These are phyloP conservation scores for Cecidostiba fungosa DNA, from an alignment of 2,888 invertebrate species.

Conservation along the genomic window DNA sequence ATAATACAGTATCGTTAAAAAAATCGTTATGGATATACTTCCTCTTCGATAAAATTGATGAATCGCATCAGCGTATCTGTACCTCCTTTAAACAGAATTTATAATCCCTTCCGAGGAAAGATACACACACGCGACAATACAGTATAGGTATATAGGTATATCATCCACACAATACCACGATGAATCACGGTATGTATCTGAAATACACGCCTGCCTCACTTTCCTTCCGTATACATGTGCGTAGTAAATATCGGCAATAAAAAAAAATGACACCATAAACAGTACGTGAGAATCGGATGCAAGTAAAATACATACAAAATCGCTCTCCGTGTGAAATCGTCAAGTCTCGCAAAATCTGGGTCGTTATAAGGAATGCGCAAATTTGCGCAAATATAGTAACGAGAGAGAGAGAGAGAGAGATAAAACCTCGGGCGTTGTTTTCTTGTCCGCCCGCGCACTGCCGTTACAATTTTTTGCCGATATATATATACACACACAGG, in stretches of 20 bases:
- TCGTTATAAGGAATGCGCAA: neutral
- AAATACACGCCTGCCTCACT: neutral
- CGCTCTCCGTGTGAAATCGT: neutral
- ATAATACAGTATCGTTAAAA: neutral
- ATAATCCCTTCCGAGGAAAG: neutral
- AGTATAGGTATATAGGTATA: too few species aligned
- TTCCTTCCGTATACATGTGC: constrained; percentile 14
- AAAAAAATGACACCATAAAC: neutral
- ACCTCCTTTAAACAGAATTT: neutral
- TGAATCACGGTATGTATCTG: constrained; percentile 22
- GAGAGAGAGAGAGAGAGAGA: too few species aligned
- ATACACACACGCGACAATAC: neutral
- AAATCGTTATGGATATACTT: neutral
- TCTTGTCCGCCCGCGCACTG: neutral
- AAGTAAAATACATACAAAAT: neutral
- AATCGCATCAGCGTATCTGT: neutral
- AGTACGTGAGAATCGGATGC: constrained; percentile 6
- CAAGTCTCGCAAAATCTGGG: neutral
- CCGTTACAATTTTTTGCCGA: neutral
- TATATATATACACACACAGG: neutral
- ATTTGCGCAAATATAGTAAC: neutral
- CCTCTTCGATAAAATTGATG: neutral
- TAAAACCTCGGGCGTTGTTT: neutral
- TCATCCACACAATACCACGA: constrained; percentile 35
- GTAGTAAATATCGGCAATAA: neutral